Conservation (phyloP, 2,888 invertebrate species). For the Campopleginae sp. region DNA sequence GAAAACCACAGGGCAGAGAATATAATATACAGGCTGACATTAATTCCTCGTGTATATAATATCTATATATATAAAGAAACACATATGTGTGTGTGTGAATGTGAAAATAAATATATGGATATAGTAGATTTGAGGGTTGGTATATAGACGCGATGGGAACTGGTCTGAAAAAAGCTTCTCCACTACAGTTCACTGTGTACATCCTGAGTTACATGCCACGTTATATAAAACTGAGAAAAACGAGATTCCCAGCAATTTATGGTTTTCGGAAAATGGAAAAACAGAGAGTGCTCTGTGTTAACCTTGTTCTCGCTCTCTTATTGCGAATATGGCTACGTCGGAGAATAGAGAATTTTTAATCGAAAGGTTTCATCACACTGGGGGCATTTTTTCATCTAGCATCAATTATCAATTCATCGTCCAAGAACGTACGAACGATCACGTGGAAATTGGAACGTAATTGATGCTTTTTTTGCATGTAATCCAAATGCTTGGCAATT, state of each 20-base stretch:
- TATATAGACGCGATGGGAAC: constrained; percentile 4
- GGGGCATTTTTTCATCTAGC: too few relatives aligned
- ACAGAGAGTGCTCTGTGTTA: background rate
- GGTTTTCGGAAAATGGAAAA: constrained; percentile 9
- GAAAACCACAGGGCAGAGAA: constrained; percentile 7
- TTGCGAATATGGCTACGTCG: background rate
- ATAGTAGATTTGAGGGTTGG: background rate
- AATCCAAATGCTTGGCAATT: background rate
- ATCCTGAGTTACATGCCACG: constrained; percentile 10
- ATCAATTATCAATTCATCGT: too few relatives aligned
- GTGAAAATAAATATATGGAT: background rate
- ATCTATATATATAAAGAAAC: background rate
- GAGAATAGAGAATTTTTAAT: background rate
- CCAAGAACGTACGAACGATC: background rate
- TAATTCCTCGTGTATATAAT: background rate
- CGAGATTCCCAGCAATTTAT: constrained; percentile 14
- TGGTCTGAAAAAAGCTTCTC: background rate
- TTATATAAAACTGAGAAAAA: constrained; percentile 45
- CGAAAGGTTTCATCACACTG: background rate
- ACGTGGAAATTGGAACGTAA: background rate
- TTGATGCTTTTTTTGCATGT: background rate
- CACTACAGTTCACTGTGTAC: constrained; percentile 5
- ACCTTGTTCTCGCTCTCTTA: background rate
- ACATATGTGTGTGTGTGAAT: background rate
- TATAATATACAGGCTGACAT: background rate